Evolutionary conservation across 2,113 vertebrate species (phyloP), one percentile per base, ranked within the genome.

Genomic region (Nanger granti): DNA sequence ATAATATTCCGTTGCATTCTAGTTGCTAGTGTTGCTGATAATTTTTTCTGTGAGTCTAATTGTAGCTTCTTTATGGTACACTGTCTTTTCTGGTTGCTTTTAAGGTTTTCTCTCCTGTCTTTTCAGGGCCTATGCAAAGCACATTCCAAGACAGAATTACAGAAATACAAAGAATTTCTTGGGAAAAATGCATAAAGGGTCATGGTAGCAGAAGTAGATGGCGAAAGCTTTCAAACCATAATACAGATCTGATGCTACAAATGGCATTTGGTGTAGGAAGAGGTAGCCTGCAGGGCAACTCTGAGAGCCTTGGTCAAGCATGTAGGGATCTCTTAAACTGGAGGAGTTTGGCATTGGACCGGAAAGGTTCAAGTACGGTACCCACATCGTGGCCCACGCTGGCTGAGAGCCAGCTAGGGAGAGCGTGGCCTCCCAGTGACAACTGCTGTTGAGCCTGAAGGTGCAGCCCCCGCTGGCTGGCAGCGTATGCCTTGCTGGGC

Each of bases 1-100:
- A 73, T 55, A 57, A 55, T 54, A 82, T 29, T 91, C 76, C 57
- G 7, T 82, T 97, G 41, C 37, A 37, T 52, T 59, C 60, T 91
- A 22, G 28, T 84, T 64, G 91, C 31, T 55, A 22, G 44, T 60
- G 24, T 34, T 91, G 34, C 52, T 69, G 54, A 59, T 83, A 69
- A 79, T 57, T 9, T 17, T 47, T 82, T 54, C 52, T 62, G 2
- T 54, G 37, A 93, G 55, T 86, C 80, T 15, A 59, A 52, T 47
- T 88, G n/a, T 34, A 66, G 34, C 89, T 82, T 82, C 31, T 94
- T 55, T 41, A 3, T 37, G 17, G 24, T 73, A 2, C 7, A 41
- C 14, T 80, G 4, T 85, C 37, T 37, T 88, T 95, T 89, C 24
- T 85, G n/a, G 54, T 66, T 82, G 29, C 24, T 84, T 84, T 82